Conservation (phyloP, 1,140 invertebrate genomes). For the Drosophila takahashii region DNA sequence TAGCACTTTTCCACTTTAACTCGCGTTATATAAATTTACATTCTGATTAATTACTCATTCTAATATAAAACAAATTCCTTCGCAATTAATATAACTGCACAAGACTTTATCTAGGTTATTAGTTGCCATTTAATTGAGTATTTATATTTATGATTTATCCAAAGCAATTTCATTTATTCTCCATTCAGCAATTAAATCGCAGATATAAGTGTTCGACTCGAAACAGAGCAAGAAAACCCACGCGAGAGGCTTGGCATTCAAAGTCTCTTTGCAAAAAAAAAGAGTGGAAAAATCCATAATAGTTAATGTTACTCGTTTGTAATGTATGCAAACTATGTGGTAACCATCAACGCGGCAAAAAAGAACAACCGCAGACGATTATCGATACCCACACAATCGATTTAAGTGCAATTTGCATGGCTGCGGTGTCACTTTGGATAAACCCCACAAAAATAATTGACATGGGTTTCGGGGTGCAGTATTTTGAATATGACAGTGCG, state of each 20-base stretch:
- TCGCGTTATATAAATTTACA: neutral
- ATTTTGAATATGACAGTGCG: slow-evolving; percentile 15
- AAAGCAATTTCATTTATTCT: slow-evolving; percentile 26
- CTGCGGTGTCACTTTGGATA: slow-evolving; percentile 56
- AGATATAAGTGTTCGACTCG: slow-evolving; percentile 23
- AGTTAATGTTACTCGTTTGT: slow-evolving; percentile 48
- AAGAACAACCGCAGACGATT: slow-evolving; percentile 49
- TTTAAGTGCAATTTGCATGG: slow-evolving; percentile 57
- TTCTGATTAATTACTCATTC: slow-evolving; percentile 3
- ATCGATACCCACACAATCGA: slow-evolving; percentile 63
- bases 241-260: slow-evolving; percentile 21
- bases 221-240: slow-evolving; percentile 50
- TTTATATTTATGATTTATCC: slow-evolving; percentile 9
- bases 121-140: slow-evolving; percentile 31
- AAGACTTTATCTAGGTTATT: slow-evolving; percentile 25
- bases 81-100: slow-evolving; percentile 14
- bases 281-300: slow-evolving; percentile 44
- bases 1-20: too few species aligned
- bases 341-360: slow-evolving; percentile 35
- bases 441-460: slow-evolving; percentile 58
- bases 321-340: slow-evolving; percentile 68
- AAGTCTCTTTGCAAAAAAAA: slow-evolving; percentile 18
- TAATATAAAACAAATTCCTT: slow-evolving; percentile 18
- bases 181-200: slow-evolving; percentile 28
- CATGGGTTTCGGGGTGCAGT: slow-evolving; percentile 45